Evolutionary conservation across 1,140 invertebrate species (phyloP).

Genomic region (Psilanteris sp.): DNA sequence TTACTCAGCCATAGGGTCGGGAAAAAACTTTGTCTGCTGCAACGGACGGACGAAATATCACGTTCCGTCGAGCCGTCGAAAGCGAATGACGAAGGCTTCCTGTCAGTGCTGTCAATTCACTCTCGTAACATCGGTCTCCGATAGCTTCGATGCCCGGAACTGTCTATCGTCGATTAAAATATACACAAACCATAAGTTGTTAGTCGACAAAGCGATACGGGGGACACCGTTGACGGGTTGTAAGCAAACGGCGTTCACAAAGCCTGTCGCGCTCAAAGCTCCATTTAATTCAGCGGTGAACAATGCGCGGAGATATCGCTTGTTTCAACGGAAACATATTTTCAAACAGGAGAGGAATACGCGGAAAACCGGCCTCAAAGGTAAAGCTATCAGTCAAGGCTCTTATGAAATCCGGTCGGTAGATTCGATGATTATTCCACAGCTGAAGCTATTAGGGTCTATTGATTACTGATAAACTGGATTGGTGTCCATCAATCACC

Average conservation of each 20-base stretch:
- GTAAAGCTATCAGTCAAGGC: not conserved
- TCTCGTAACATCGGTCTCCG: too few species aligned
- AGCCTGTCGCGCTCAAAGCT: conserved; percentile 36
- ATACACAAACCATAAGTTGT: conserved; percentile 42
- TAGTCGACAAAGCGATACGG: conserved; percentile 42
- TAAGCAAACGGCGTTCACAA: conserved; percentile 42
- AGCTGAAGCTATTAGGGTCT: not conserved
- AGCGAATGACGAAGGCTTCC: conserved; percentile 51
- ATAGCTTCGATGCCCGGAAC: too few species aligned
- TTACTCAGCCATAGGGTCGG: conserved; percentile 23
- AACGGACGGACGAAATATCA: conserved; percentile 7
- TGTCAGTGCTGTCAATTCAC: conserved; percentile 42
- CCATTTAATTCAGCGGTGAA: conserved; percentile 34
- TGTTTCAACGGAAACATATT: conserved; percentile 13
- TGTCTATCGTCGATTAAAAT: conserved; percentile 58
- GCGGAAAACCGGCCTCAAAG: not conserved
- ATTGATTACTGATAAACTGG: conserved; percentile 11
- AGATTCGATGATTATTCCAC: conserved; percentile 3
- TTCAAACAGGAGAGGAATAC: conserved; percentile 9
- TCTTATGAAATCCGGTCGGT: not conserved
- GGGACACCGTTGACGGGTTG: conserved; percentile 39
- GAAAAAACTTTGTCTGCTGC: too few species aligned
- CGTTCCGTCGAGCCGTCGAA: conserved; percentile 24
- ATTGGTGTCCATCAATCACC: conserved; percentile 28
- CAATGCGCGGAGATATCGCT: conserved; percentile 12